These are phyloP conservation scores for Cheilosia scutellata DNA, from an alignment of 2,888 invertebrate genomes.

Conservation along the genomic window DNA sequence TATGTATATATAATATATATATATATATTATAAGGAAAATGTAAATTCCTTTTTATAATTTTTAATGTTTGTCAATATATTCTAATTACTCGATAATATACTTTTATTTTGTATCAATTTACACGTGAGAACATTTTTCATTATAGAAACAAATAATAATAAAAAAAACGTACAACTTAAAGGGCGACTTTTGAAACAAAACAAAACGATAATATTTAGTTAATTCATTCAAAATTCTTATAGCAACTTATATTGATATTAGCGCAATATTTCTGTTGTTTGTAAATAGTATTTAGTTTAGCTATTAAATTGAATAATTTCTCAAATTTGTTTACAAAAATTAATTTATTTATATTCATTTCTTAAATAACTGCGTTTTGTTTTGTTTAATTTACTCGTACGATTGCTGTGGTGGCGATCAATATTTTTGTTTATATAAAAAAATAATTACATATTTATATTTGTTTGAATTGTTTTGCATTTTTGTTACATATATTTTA, in stretches of 20 bases:
- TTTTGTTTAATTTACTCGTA: constrained; percentile 49
- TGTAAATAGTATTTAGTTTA: constrained; percentile 69
- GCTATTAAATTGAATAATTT: constrained; percentile 65
- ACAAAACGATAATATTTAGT: background rate
- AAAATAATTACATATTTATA: constrained; percentile 73
- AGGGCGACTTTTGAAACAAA: background rate
- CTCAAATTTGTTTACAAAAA: constrained; percentile 63
- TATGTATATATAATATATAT: constrained; percentile 15
- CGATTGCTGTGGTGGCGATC: constrained; percentile 41
- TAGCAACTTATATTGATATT: background rate
- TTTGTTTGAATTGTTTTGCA: constrained; percentile 24
- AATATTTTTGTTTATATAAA: constrained; percentile 59
- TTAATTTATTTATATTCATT: constrained; percentile 40
- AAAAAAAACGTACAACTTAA: constrained; percentile 28
- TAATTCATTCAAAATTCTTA: background rate
- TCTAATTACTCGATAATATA: constrained; percentile 62
- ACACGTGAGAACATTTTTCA: constrained; percentile 53
- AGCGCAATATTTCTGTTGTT: constrained; percentile 4
- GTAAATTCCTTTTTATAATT: constrained; percentile 64
- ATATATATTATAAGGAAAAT: constrained; percentile 42
- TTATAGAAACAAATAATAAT: constrained; percentile 44
- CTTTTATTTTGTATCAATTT: constrained; percentile 48
- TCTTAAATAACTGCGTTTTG: constrained; percentile 15
- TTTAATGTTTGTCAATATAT: constrained; percentile 48
- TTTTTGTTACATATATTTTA: constrained; percentile 27